A percentile compares a stretch with the other conserved stretches of the same genome.
Evolutionary conservation across 2,888 invertebrate species (phyloP).

Genomic region (Pollenia angustigena): DNA sequence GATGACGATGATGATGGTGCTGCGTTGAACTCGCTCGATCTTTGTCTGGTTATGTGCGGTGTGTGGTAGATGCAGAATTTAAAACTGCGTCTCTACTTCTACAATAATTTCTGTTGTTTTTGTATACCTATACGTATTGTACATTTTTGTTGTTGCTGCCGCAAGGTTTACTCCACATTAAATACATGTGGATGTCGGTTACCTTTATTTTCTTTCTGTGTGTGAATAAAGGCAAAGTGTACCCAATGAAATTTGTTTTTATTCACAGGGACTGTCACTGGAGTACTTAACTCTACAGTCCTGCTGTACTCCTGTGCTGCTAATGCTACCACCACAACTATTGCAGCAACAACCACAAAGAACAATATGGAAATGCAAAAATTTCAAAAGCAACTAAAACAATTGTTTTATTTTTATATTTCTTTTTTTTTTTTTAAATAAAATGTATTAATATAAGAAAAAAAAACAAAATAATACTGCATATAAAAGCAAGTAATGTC

Average conservation of each 20-base stretch:
- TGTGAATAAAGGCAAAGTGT: slow-evolving; percentile 50
- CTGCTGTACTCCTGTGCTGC: neutral
- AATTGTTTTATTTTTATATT: neutral
- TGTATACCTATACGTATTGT: slow-evolving; percentile 32
- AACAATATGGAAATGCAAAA: slow-evolving; percentile 27
- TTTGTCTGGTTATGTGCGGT: neutral
- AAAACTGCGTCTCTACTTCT: slow-evolving; percentile 44
- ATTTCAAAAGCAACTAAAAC: slow-evolving; percentile 42
- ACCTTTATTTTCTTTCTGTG: slow-evolving; percentile 5
- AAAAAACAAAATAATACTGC: slow-evolving; percentile 39
- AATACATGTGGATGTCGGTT: slow-evolving; percentile 29
- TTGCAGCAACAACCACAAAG: neutral
- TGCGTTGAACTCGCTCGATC: neutral
- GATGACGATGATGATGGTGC: slow-evolving; percentile 5
- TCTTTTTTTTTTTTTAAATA: neutral
- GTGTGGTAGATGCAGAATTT: slow-evolving; percentile 37
- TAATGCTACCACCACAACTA: neutral
- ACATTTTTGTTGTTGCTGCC: slow-evolving; percentile 54
- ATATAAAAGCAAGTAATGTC: slow-evolving; percentile 46
- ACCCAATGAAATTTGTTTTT: slow-evolving; percentile 38
- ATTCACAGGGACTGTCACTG: slow-evolving; percentile 20
- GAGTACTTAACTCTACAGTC: neutral
- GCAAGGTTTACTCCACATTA: slow-evolving; percentile 46
- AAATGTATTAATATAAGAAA: slow-evolving; percentile 53
- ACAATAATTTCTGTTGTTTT: slow-evolving; percentile 37